phyloP scores from a whole-genome alignment of 2,888 invertebrate genomes.

The Idaea biselata region DNA sequence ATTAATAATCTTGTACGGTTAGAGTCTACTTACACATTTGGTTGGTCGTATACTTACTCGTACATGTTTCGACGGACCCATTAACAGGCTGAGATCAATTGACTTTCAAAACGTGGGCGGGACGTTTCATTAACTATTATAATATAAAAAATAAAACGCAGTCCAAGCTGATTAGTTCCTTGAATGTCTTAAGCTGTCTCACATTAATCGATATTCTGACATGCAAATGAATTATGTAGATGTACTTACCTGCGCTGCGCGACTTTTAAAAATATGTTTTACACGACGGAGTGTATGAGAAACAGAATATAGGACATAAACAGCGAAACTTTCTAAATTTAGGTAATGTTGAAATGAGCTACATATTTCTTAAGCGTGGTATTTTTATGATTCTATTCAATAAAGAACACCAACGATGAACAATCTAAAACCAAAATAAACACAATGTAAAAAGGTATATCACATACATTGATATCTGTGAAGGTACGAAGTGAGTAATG shows the following conservation, averaged over 20 bases:
- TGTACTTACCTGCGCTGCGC: neutral
- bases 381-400: conserved; percentile 15
- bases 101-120: conserved; percentile 67
- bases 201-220: conserved; percentile 50
- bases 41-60: conserved; percentile 40
- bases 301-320: too few relatives aligned
- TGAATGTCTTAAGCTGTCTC: conserved; percentile 52
- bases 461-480: conserved; percentile 67
- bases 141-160: conserved; percentile 58
- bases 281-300: neutral
- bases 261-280: neutral
- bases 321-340: too few relatives aligned
- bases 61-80: conserved; percentile 66
- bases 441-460: conserved; percentile 53
- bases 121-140: conserved; percentile 75
- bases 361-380: neutral
- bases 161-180: conserved; percentile 70
- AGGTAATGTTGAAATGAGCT: neutral
- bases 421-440: conserved; percentile 45
- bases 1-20: conserved; percentile 54
- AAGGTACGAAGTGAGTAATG: conserved; percentile 68
- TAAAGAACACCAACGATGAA: conserved; percentile 45
- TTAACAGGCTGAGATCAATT: conserved; percentile 73
- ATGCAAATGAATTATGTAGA: conserved; percentile 29
- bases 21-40: conserved; percentile 51